Conservation (phyloP, 2,113 vertebrate species). For the Hirundichthys speculiger region DNA sequence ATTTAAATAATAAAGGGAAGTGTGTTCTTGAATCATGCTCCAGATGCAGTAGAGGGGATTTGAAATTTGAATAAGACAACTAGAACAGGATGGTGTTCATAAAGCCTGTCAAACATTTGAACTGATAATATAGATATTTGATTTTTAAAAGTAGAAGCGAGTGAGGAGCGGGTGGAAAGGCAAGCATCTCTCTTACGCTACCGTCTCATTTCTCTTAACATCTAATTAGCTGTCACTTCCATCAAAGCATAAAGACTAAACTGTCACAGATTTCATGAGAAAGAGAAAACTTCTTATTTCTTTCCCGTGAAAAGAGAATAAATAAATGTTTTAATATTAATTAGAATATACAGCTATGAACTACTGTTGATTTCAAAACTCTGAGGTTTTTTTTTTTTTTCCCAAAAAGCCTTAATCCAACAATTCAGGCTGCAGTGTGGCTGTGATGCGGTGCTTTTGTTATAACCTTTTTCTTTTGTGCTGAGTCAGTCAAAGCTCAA, state of each 20-base stretch:
- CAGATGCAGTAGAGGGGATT: constrained; percentile 50
- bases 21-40: constrained; percentile 56
- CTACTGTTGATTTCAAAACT: constrained; percentile 4
- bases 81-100: constrained; percentile 13
- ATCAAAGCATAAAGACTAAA: constrained; percentile 24
- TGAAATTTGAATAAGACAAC: constrained; percentile 39
- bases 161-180: constrained; percentile 33
- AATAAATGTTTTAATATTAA: background rate
- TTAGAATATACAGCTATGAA: background rate
- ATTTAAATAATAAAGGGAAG: constrained; percentile 60
- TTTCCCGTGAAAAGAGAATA: background rate
- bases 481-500: constrained; percentile 58
- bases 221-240: constrained; percentile 9
- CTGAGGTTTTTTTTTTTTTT: constrained; percentile 7
- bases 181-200: constrained; percentile 18
- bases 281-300: background rate
- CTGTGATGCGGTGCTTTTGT: constrained; percentile 34
- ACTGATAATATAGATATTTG: constrained; percentile 51
- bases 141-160: constrained; percentile 37
- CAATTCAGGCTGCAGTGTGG: constrained; percentile 22
- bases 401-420: constrained; percentile 1
- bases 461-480: constrained; percentile 51
- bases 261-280: constrained; percentile 4
- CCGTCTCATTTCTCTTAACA: constrained; percentile 33
- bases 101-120: constrained; percentile 58